Evolutionary conservation across 2,113 vertebrate species (phyloP).

Genomic region (Scomber colias): DNA sequence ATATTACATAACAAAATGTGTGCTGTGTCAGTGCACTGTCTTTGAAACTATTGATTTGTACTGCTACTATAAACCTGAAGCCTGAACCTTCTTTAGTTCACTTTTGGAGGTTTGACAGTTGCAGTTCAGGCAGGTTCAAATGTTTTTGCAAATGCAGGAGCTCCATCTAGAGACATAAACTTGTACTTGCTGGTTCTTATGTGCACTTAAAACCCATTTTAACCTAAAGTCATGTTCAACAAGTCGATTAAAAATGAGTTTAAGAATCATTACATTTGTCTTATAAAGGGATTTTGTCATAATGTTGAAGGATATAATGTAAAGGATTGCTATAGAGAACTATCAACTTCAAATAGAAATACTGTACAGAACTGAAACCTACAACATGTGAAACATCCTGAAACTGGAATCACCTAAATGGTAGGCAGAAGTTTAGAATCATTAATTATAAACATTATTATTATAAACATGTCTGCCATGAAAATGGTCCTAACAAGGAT

Average conservation of each 20-base stretch:
- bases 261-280: neutral
- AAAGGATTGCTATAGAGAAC: neutral
- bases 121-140: neutral
- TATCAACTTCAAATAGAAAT: neutral
- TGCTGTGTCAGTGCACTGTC: no score
- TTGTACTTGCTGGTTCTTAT: neutral
- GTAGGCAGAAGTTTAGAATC: no score
- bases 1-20: neutral
- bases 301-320: neutral
- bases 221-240: neutral
- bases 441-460: no score
- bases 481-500: no score
- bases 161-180: slow-evolving; percentile 60
- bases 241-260: neutral
- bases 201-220: neutral
- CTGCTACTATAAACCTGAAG: neutral
- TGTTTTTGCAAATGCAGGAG: slow-evolving; percentile 19
- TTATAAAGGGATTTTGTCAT: neutral
- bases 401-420: no score
- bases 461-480: no score
- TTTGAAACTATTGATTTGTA: neutral
- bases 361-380: neutral
- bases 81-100: no score
- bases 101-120: neutral
- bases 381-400: neutral